These are phyloP conservation scores for Temnothorax longispinosus DNA, from an alignment of 1,140 invertebrate genomes.

Conservation along the genomic window DNA sequence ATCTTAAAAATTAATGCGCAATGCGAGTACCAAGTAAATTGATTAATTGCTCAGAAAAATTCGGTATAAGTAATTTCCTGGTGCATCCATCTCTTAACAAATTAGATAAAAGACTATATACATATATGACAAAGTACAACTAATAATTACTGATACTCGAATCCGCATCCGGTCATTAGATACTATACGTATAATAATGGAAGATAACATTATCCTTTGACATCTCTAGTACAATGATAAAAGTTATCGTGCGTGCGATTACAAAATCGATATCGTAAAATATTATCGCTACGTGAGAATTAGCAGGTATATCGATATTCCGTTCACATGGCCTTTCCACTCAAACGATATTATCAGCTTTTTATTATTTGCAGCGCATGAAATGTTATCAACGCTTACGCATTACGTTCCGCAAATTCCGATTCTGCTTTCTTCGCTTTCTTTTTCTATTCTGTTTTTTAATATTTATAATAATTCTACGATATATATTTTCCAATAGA, in stretches of 20 bases:
- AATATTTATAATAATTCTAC: too few species aligned
- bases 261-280: slow-evolving; percentile 40
- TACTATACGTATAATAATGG: neutral
- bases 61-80: neutral
- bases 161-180: neutral
- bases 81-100: too few species aligned
- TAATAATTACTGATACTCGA: neutral
- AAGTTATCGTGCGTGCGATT: neutral
- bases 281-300: slow-evolving; percentile 69
- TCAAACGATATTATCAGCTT: slow-evolving; percentile 9
- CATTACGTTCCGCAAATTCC: neutral
- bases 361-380: neutral
- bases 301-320: slow-evolving; percentile 17
- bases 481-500: too few species aligned
- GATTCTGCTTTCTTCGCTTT: neutral
- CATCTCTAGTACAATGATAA: slow-evolving; percentile 48
- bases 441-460: neutral
- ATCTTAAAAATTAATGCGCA: neutral
- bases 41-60: neutral
- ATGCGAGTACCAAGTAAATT: neutral
- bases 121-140: neutral
- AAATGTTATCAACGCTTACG: slow-evolving; percentile 21
- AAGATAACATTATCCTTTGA: slow-evolving; percentile 26
- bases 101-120: neutral
- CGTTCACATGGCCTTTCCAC: neutral